Base-by-base conservation (phyloP, 2,113 vertebrate species). In the Centropus bengalensis region DNA sequence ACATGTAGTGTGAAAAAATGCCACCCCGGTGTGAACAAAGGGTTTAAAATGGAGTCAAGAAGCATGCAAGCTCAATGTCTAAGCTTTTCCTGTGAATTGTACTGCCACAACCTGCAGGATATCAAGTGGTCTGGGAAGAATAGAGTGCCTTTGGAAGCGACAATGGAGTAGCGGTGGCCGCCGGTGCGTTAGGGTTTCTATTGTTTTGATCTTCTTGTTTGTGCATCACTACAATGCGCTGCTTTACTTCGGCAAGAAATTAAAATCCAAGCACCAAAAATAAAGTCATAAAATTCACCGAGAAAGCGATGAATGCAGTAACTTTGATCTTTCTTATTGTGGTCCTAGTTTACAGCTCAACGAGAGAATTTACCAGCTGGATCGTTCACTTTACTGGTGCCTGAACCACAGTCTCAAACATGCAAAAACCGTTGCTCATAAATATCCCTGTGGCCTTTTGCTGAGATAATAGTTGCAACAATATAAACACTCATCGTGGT, bases 1-100 rank as follows among this genome's bases (percentile, higher is more conserved):
- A 98, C 98, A 98, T 98, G 98, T 93, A 79, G 98, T 98, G 98
- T 98, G 98, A 98, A 98, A 98, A 98, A 98, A 98, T 98, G 98
- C 98, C 98, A 98, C 98, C 98, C 98, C 69, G 96, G 97, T 97
- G 98, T 96, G 98, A 98, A 98, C 98, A 98, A 98, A 98, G 97
- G 98, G 97, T 98, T 98, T 98, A 98, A 98, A 98, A 98, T 98
- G 98, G 97, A 98, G 98, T 98, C 98, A 98, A 98, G 97, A 98
- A 98, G 98, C 98, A 26, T 97, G 97, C 95, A 97, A 97, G 98
- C 98, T 98, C 96, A 86, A 93, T 97, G 98, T 97, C 98, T 98
- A 98, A 98, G 98, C 98, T 97, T 97, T 98, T 98, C 98, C 98
- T 97, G 97, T 97, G 98, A 97, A 98, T 98, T 97, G 98, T 97